These are phyloP conservation scores for Sebastes jordani DNA, from an alignment of 2,797 vertebrate genomes.

Conservation along the genomic window DNA sequence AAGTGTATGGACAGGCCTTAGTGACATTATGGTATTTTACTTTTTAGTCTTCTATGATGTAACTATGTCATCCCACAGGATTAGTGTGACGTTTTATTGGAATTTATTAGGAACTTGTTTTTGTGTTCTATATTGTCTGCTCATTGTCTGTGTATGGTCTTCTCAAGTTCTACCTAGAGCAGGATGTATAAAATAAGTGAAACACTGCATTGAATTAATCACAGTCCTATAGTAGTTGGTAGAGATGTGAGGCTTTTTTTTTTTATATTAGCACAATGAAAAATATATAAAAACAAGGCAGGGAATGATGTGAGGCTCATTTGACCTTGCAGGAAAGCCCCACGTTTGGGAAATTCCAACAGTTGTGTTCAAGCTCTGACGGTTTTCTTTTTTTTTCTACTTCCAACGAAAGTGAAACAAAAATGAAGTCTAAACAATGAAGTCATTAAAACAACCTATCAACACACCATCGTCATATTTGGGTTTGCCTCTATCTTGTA, in stretches of 20 bases:
- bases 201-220: not conserved
- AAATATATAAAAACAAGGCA: too few species aligned
- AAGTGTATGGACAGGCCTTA: not conserved
- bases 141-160: not conserved
- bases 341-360: constrained; percentile 36
- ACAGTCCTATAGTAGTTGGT: not conserved
- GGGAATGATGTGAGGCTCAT: too few species aligned
- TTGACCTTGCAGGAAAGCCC: constrained; percentile 16
- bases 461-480: not conserved
- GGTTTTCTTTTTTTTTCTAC: not conserved
- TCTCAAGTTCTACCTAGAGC: not conserved
- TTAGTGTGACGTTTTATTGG: not conserved
- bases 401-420: constrained; percentile 16
- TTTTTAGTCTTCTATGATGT: not conserved
- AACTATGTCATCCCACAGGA: not conserved
- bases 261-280: too few species aligned
- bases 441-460: not conserved
- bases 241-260: not conserved
- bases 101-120: not conserved
- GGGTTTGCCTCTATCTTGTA: rapidly evolving
- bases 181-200: not conserved
- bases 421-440: not conserved
- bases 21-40: not conserved
- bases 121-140: too few species aligned
- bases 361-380: not conserved